Percentiles rank a stretch among this genome's conserved stretches.
Evolutionary conservation across 2,888 invertebrate genomes (phyloP).

Genomic region (Scaptomyza polygonia): DNA sequence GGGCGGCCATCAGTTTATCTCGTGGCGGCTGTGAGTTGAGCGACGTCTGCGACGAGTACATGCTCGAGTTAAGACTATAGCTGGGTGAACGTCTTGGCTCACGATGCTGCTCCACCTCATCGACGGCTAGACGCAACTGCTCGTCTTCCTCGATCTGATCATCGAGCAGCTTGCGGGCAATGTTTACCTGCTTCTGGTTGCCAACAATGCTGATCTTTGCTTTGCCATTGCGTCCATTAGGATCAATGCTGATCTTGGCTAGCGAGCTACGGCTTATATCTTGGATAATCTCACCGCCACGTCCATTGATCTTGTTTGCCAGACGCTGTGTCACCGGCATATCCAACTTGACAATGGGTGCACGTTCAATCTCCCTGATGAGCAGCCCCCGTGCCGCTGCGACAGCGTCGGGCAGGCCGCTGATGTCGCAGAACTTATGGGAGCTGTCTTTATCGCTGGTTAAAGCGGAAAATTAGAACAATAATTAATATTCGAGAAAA

Average conservation of each 20-base stretch:
- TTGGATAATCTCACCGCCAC: slow-evolving; percentile 89
- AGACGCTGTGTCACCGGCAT: slow-evolving; percentile 88
- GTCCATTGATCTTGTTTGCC: slow-evolving; percentile 90
- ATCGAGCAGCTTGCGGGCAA: slow-evolving; percentile 89
- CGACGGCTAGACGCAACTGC: slow-evolving; percentile 85
- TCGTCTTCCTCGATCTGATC: slow-evolving; percentile 87
- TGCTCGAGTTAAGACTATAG: slow-evolving; percentile 78
- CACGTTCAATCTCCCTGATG: slow-evolving; percentile 88
- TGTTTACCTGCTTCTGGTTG: slow-evolving; percentile 86
- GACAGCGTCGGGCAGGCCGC: slow-evolving; percentile 88
- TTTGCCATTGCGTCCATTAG: slow-evolving; percentile 81
- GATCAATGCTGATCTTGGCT: slow-evolving; percentile 89
- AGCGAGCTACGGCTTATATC: slow-evolving; percentile 90
- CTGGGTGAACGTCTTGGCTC: slow-evolving; percentile 85
- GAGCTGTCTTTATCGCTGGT: slow-evolving; percentile 86
- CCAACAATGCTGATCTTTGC: slow-evolving; percentile 86
- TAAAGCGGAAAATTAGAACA: slow-evolving; percentile 34
- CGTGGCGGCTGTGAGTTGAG: slow-evolving; percentile 80
- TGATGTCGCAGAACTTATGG: slow-evolving; percentile 88
- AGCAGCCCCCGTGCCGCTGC: slow-evolving; percentile 90
- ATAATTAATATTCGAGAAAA: neutral
- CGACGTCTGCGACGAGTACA: slow-evolving; percentile 83
- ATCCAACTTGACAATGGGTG: slow-evolving; percentile 88
- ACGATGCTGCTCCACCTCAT: slow-evolving; percentile 84
- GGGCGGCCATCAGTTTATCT: slow-evolving; percentile 81